A percentile compares a stretch with the other conserved stretches of the same genome.
Evolutionary conservation across 2,797 vertebrate species (phyloP).

Genomic region (Rhinatrema bivittatum): DNA sequence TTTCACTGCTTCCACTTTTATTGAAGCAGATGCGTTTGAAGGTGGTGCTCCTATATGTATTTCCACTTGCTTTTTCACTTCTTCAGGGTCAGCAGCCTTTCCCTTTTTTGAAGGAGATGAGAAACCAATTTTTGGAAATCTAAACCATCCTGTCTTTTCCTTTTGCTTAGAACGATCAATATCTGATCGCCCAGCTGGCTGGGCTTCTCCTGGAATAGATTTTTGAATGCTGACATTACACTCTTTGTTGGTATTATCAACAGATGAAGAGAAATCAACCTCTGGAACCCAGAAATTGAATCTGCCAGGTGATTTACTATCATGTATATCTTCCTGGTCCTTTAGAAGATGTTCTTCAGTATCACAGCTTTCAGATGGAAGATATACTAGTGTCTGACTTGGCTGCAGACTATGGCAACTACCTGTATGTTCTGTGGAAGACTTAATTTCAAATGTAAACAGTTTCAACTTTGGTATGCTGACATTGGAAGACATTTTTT

Average conservation of each 20-base stretch:
- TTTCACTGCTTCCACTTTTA: constrained; percentile 25
- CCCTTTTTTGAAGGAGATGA: constrained; percentile 65
- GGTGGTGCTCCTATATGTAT: constrained; percentile 52
- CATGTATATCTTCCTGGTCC: constrained; percentile 27
- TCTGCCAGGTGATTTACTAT: constrained; percentile 45
- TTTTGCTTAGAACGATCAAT: constrained; percentile 24
- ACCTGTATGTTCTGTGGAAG: constrained; percentile 8
- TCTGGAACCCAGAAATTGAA: constrained; percentile 65
- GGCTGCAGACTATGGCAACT: constrained; percentile 13
- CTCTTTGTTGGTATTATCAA: constrained; percentile 23
- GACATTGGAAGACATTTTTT: neutral
- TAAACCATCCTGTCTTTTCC: constrained; percentile 75
- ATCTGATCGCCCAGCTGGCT: constrained; percentile 13
- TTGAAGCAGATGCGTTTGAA: constrained; percentile 48
- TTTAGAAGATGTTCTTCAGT: constrained; percentile 3
- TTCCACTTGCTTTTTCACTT: constrained; percentile 30
- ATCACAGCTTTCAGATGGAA: constrained; percentile 5
- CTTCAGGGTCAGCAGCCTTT: constrained; percentile 37
- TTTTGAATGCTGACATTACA: constrained; percentile 8
- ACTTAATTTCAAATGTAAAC: neutral
- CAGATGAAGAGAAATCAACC: constrained; percentile 56
- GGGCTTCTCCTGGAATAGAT: constrained; percentile 16
- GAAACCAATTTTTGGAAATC: constrained; percentile 71
- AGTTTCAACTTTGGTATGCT: neutral
- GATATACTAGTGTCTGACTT: constrained; percentile 9